Conservation (phyloP, 1,140 invertebrate genomes). For the Calephelis nemesis region DNA sequence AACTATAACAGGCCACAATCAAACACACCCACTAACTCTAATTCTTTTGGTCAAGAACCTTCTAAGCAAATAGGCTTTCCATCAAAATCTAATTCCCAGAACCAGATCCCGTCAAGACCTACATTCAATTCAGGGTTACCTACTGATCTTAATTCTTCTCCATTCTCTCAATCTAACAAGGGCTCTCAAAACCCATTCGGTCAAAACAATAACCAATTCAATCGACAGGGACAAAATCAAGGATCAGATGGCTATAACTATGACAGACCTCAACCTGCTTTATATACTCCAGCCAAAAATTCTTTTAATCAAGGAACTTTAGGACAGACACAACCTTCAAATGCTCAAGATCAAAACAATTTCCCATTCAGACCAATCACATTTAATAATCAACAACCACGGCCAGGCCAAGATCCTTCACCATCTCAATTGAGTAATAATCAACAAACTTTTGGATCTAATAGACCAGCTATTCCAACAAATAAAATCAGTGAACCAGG, state of each 20-base stretch:
- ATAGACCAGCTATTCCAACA: not conserved
- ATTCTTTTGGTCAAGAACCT: not conserved
- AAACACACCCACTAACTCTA: not conserved
- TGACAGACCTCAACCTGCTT: not conserved
- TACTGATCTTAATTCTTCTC: not conserved
- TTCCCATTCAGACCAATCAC: not conserved
- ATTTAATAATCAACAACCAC: not conserved
- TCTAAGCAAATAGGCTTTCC: not conserved
- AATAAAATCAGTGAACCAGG: not conserved
- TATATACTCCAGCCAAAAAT: not conserved
- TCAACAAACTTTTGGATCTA: not conserved
- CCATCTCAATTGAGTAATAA: not conserved
- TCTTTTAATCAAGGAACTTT: conserved; percentile 4
- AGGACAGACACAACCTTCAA: conserved; percentile 10
- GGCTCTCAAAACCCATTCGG: not conserved
- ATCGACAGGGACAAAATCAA: not conserved
- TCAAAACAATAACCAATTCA: conserved; percentile 1
- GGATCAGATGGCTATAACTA: conserved; percentile 16
- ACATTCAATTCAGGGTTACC: not conserved
- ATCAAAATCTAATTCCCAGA: not conserved
- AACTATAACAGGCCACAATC: not conserved
- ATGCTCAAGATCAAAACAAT: conserved; percentile 1
- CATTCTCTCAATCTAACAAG: not conserved
- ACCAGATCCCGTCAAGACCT: not conserved
- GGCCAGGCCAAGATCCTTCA: not conserved